Conservation (phyloP, 1,140 invertebrate species). For the Leguminivora glycinivorella region DNA sequence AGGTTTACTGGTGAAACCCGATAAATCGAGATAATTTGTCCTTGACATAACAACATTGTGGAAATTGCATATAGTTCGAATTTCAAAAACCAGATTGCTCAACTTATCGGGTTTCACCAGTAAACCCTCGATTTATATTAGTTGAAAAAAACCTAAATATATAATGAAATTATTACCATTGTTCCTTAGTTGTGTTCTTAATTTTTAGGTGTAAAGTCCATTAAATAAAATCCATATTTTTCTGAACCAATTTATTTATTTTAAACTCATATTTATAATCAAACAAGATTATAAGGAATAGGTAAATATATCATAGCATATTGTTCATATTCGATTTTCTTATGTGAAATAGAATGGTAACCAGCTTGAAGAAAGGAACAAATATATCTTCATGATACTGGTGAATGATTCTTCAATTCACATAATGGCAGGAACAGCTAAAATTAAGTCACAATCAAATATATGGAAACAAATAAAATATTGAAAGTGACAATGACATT, state of each 20-base stretch:
- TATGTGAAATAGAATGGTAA: slow-evolving; percentile 27
- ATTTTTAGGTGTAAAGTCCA: background rate
- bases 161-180: no score
- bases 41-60: no score
- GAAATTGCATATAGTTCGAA: no score
- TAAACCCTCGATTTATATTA: no score
- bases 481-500: slow-evolving; percentile 39
- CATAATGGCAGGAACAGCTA: slow-evolving; percentile 4
- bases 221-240: slow-evolving; percentile 27
- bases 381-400: slow-evolving; percentile 47
- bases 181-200: background rate
- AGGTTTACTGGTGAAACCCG: no score
- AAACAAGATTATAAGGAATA: background rate
- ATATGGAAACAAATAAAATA: slow-evolving; percentile 70
- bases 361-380: slow-evolving; percentile 45
- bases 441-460: slow-evolving; percentile 40
- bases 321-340: slow-evolving; percentile 32
- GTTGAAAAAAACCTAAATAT: no score
- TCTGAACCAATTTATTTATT: slow-evolving; percentile 38
- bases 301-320: slow-evolving; percentile 35
- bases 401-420: slow-evolving; percentile 29
- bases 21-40: no score
- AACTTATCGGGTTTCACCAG: no score
- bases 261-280: slow-evolving; percentile 35
- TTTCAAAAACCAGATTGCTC: no score